These are phyloP conservation scores for Volucella inflata DNA, from an alignment of 2,888 invertebrate species.

Conservation along the genomic window DNA sequence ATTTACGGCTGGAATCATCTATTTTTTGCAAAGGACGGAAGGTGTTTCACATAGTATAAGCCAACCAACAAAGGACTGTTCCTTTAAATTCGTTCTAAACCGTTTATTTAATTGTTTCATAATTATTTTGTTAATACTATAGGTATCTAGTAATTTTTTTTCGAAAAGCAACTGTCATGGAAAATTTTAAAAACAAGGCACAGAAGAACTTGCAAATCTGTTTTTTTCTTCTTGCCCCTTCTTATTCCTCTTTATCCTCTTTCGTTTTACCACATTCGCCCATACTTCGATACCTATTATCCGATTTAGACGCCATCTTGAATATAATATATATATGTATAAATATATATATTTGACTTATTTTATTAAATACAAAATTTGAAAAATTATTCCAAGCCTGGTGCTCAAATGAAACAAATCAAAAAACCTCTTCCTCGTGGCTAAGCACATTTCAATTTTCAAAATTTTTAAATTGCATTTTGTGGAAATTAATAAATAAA, in stretches of 20 bases:
- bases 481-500: conserved; percentile 1
- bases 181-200: conserved; percentile 9
- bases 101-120: background rate
- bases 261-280: too few relatives aligned
- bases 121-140: conserved; percentile 12
- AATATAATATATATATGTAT: conserved; percentile 27
- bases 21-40: too few relatives aligned
- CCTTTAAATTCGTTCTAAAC: too few relatives aligned
- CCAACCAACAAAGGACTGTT: background rate
- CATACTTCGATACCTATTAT: background rate
- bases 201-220: conserved; percentile 11
- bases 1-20: too few relatives aligned
- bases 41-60: too few relatives aligned
- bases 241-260: conserved; percentile 37
- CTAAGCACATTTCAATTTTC: conserved; percentile 3
- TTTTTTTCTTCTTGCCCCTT: conserved; percentile 23
- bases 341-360: conserved; percentile 1
- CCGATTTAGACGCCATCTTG: conserved; percentile 56
- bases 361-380: conserved; percentile 32
- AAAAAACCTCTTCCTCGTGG: background rate
- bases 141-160: background rate
- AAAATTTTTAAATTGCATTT: background rate
- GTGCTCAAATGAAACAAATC: background rate
- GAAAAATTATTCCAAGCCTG: background rate
- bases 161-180: conserved; percentile 9